Percentiles rank a stretch among this genome's conserved stretches.
These are phyloP conservation scores for Acheta domesticus DNA, from an alignment of 2,888 invertebrate species.

Conservation along the genomic window DNA sequence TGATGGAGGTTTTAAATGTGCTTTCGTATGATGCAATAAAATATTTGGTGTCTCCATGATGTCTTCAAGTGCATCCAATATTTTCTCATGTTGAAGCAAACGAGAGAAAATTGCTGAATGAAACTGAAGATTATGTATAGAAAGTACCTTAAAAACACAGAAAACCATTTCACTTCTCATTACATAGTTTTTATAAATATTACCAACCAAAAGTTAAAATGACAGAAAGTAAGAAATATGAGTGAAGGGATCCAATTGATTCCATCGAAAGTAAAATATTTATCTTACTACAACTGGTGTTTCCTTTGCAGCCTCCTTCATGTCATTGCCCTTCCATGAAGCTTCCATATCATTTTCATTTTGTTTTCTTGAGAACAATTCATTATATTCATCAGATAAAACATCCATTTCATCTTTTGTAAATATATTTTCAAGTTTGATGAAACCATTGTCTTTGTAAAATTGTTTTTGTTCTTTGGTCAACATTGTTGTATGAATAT, in stretches of 20 bases:
- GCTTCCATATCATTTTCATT: conserved; percentile 50
- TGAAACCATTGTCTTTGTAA: conserved; percentile 55
- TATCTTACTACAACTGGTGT: conserved; percentile 30
- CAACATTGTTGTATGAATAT: conserved; percentile 40
- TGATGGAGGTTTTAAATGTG: conserved; percentile 58
- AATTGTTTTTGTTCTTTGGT: conserved; percentile 51
- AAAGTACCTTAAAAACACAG: conserved; percentile 51
- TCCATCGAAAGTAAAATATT: not conserved
- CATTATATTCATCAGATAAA: conserved; percentile 53
- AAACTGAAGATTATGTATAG: conserved; percentile 59
- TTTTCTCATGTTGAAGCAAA: conserved; percentile 50
- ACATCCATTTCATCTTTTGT: conserved; percentile 49
- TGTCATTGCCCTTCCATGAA: conserved; percentile 55
- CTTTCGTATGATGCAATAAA: conserved; percentile 60
- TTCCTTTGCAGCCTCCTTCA: conserved; percentile 45
- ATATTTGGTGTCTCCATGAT: conserved; percentile 55
- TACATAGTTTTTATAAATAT: not conserved
- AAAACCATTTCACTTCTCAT: conserved; percentile 18
- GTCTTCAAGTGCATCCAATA: conserved; percentile 56
- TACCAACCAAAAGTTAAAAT: no score
- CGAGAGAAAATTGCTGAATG: conserved; percentile 54
- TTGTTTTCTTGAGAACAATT: conserved; percentile 53
- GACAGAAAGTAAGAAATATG: no score
- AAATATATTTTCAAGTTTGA: conserved; percentile 52
- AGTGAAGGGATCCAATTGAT: no score